Evolutionary conservation across 2,888 invertebrate genomes (phyloP), one percentile per base, ranked within the genome.

Genomic region (Epicampocera succincta): DNA sequence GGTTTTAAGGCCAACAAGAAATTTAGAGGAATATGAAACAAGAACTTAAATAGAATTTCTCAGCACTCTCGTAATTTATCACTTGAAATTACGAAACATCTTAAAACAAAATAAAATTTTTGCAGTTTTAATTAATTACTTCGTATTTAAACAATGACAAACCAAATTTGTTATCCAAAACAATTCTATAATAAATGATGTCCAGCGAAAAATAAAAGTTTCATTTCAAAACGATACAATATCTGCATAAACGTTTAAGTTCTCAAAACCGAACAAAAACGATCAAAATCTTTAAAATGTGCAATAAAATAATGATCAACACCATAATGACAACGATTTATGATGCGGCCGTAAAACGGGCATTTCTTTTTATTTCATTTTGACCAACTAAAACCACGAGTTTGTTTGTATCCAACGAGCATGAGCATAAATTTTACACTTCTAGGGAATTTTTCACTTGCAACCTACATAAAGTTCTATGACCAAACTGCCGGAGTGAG

Each of bases 241-340:
- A 78, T 78, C 72, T 78, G 78, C 78, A 78, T 78, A 78, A 78
- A 73, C 52, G 52, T 52, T 56, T 65, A 71, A 48, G 29, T 33
- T 61, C 69, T 46, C n/a, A 44, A 75, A 50, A 4, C 40, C 44
- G 42, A 65, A 65, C 19, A 54, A 54, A 52, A 74, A 68, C 56
- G 75, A 76, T 58, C 58, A 48, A 54, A 56, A 72, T 65, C 71
- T 72, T 63, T 48, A 76, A 77, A 77, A 77, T 72, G 65, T 72
- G 72, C 75, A 75, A 80, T 80, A 80, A 80, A 80, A 80, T 80
- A 80, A 80, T 80, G 75, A 80, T 75, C 80, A 80, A 72, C 80
- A 76, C 75, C 54, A 76, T 75, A 79, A 76, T 66, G 80, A 56
- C 76, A 76, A 80, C 72, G 76, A 80, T 80, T 80, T 80, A 76